A percentile compares a stretch with the other conserved stretches of the same genome.
phyloP scores from a whole-genome alignment of 2,113 vertebrate species.

The Albula goreensis region DNA sequence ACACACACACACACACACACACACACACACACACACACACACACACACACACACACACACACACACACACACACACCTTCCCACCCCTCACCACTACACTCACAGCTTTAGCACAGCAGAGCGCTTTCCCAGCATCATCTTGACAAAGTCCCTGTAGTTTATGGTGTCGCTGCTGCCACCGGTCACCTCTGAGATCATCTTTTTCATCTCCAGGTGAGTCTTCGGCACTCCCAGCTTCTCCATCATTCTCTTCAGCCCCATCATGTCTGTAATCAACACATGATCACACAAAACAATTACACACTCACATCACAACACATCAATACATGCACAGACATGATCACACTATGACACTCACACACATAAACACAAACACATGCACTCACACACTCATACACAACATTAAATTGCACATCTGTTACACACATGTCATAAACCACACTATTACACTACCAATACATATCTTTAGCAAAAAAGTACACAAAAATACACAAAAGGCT shows the following conservation, averaged over 20 bases:
- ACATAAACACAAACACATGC: background rate
- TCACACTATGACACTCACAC: background rate
- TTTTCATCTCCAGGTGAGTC: slow-evolving; percentile 95
- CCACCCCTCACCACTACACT: slow-evolving; percentile 54
- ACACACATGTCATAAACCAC: too few relatives aligned
- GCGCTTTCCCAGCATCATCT: slow-evolving; percentile 95
- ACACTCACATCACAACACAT: background rate
- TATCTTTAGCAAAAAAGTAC: too few relatives aligned
- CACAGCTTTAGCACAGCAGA: slow-evolving; percentile 94
- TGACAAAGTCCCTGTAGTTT: slow-evolving; percentile 94
- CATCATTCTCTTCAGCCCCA: slow-evolving; percentile 98
- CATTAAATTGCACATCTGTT: too few relatives aligned
- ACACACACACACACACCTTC: background rate
- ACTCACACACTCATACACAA: too few relatives aligned
- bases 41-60: slow-evolving; percentile 61
- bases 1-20: slow-evolving; percentile 9
- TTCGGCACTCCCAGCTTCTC: slow-evolving; percentile 94
- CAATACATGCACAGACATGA: background rate
- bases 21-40: slow-evolving; percentile 35
- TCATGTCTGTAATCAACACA: slow-evolving; percentile 75
- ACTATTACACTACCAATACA: too few relatives aligned
- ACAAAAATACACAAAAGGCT: too few relatives aligned
- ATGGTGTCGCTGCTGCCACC: slow-evolving; percentile 87
- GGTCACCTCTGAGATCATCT: slow-evolving; percentile 94
- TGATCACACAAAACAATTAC: background rate